Conservation (phyloP, 2,888 invertebrate species). For the Caenorhabditis drosophilae region DNA sequence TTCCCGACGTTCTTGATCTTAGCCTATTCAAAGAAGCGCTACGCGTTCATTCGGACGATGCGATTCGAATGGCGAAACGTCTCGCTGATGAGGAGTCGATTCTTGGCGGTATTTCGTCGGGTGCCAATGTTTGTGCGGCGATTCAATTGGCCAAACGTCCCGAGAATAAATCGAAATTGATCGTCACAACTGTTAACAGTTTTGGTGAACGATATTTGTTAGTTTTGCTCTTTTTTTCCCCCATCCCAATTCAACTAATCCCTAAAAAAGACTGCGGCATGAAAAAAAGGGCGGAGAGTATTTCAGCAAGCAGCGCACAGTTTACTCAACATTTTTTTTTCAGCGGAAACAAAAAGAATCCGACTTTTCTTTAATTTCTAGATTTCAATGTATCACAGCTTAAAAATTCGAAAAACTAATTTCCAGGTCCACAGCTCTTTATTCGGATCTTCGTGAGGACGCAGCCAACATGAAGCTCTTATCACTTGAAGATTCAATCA, state of each 20-base stretch:
- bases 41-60: constrained; percentile 56
- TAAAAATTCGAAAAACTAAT: too few species aligned
- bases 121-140: constrained; percentile 63
- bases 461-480: constrained; percentile 40
- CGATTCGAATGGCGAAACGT: constrained; percentile 62
- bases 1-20: constrained; percentile 58
- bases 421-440: constrained; percentile 53
- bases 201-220: constrained; percentile 64
- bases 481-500: constrained; percentile 37
- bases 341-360: too few species aligned
- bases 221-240: constrained; percentile 7
- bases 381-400: too few species aligned
- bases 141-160: constrained; percentile 59
- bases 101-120: constrained; percentile 58
- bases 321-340: too few species aligned
- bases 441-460: constrained; percentile 51
- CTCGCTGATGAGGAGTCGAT: constrained; percentile 64
- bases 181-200: constrained; percentile 61
- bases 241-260: not conserved
- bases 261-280: not conserved
- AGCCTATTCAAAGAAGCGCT: constrained; percentile 56
- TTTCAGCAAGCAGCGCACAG: too few species aligned
- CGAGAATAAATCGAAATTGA: constrained; percentile 63
- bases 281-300: not conserved
- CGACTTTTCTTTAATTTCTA: too few species aligned